Conservation (phyloP, 2,797 vertebrate genomes). For the Protonibea diacanthus region DNA sequence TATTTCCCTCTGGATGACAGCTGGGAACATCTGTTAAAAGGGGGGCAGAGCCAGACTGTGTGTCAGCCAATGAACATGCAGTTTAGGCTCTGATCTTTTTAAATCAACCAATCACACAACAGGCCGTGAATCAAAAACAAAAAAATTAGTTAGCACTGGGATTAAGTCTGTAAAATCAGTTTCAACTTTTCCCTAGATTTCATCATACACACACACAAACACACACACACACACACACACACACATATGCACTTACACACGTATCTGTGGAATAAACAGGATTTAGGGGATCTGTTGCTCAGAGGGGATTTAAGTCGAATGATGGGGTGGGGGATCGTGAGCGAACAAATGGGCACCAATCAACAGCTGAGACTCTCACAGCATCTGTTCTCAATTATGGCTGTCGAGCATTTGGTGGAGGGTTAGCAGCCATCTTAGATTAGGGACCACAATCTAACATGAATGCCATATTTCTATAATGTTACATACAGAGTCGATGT, state of each 20-base stretch:
- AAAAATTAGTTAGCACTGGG: constrained; percentile 3
- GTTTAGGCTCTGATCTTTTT: constrained; percentile 27
- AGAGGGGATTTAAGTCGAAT: constrained; percentile 74
- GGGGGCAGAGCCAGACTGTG: neutral
- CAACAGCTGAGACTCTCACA: constrained; percentile 71
- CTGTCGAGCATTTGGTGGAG: constrained; percentile 44
- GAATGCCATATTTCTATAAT: constrained; percentile 6
- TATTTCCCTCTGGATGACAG: constrained; percentile 72
- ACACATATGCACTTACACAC: constrained; percentile 15
- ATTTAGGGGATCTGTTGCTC: constrained; percentile 76
- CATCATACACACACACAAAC: constrained; percentile 6
- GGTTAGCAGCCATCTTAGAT: constrained; percentile 59
- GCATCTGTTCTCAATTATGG: constrained; percentile 75
- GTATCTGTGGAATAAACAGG: constrained; percentile 71
- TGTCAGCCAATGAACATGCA: constrained; percentile 54
- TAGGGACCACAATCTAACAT: constrained; percentile 18
- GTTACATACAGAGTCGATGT: neutral
- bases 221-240: constrained; percentile 16
- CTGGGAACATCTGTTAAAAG: constrained; percentile 82
- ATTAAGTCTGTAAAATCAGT: constrained; percentile 48
- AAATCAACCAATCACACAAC: constrained; percentile 55
- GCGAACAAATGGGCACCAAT: constrained; percentile 70
- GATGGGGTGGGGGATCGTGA: constrained; percentile 51
- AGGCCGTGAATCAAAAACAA: neutral
- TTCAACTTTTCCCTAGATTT: constrained; percentile 50